Percentiles rank a stretch among this genome's conserved stretches.
These are phyloP conservation scores for Dendrocincla fuliginosa DNA, from an alignment of 2,797 vertebrate genomes.

Conservation along the genomic window DNA sequence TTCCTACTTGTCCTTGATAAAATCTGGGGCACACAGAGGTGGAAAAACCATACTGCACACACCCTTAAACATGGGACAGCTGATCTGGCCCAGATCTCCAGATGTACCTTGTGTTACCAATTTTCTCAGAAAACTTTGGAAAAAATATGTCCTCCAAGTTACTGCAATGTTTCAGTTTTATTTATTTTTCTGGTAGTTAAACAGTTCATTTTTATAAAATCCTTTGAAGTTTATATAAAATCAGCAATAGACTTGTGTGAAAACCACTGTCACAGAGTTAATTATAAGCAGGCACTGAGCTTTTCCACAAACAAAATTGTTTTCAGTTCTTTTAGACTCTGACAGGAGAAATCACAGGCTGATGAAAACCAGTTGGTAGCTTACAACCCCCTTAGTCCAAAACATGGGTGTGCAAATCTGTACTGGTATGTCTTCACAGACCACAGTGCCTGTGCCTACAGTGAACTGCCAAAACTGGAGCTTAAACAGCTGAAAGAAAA, in stretches of 20 bases:
- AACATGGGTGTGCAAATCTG: neutral
- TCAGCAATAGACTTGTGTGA: neutral
- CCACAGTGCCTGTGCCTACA: neutral
- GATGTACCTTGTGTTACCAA: neutral
- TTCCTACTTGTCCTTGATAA: neutral
- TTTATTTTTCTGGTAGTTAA: conserved; percentile 20
- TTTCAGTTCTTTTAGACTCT: neutral
- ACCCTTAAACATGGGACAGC: neutral
- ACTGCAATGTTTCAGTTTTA: neutral
- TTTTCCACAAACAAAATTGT: conserved; percentile 17
- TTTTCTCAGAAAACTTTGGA: neutral
- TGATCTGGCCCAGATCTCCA: neutral
- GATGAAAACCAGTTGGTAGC: conserved; percentile 19
- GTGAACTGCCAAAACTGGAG: neutral
- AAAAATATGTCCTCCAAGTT: neutral
- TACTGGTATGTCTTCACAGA: neutral
- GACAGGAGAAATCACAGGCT: conserved; percentile 14
- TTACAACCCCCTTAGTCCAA: neutral
- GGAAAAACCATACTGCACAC: neutral
- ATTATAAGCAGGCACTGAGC: neutral
- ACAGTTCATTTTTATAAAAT: neutral
- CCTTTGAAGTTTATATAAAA: neutral
- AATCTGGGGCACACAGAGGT: neutral
- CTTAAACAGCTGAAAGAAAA: neutral
- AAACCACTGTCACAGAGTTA: neutral